A percentile compares a stretch with the other conserved stretches of the same genome.
Conservation (phyloP, 2,113 vertebrate genomes). For the Argyrosomus japonicus region DNA sequence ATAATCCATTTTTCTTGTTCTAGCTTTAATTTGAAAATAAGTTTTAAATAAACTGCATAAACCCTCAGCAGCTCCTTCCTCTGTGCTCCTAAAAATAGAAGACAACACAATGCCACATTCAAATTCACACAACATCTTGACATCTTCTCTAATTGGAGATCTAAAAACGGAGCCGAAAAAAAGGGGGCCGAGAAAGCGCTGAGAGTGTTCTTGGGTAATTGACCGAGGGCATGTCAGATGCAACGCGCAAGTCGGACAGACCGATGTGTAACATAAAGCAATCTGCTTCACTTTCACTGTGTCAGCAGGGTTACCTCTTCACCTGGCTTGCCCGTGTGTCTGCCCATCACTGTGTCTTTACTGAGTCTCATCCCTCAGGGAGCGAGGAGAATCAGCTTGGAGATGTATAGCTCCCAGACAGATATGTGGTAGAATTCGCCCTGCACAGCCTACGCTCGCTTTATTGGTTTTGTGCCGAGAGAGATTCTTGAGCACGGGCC, state of each 20-base stretch:
- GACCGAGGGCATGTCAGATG: not conserved
- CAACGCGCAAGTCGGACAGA: not conserved
- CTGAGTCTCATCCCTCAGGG: not conserved
- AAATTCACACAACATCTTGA: not conserved
- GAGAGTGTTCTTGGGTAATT: not conserved
- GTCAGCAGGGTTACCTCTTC: slow-evolving; percentile 34
- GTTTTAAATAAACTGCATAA: not conserved
- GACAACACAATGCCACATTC: not conserved
- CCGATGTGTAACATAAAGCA: slow-evolving; percentile 20
- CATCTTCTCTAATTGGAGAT: not conserved
- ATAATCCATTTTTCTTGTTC: not conserved
- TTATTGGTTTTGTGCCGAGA: slow-evolving; percentile 52
- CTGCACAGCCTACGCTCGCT: not conserved
- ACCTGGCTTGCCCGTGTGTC: slow-evolving; percentile 3
- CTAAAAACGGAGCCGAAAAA: not conserved
- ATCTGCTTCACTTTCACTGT: slow-evolving; percentile 29
- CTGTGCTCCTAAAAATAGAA: not conserved
- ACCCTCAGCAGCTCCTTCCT: not conserved
- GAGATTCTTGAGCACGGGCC: slow-evolving; percentile 35
- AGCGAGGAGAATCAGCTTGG: not conserved
- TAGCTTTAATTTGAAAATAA: not conserved
- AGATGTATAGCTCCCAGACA: slow-evolving; percentile 30
- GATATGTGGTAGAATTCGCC: slow-evolving; percentile 20
- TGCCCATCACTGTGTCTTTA: slow-evolving; percentile 26
- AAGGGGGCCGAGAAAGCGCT: not conserved